phyloP scores from a whole-genome alignment of 2,888 invertebrate species.

The Ophioninae sp. region DNA sequence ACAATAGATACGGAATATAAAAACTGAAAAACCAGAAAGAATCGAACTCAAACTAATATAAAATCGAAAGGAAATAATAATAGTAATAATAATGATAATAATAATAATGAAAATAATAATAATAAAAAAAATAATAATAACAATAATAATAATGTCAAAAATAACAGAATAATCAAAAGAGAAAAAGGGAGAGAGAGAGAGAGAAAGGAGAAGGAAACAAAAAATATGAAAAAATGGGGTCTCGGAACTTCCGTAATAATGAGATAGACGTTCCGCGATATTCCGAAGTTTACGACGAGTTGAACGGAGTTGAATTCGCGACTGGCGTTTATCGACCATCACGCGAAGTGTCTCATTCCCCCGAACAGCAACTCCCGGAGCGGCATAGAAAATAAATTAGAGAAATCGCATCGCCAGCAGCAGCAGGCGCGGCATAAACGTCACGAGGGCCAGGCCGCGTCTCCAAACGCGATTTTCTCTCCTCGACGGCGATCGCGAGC shows the following conservation, averaged over 20 bases:
- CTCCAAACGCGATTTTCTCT: conserved; percentile 59
- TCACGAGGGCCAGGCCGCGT: conserved; percentile 42
- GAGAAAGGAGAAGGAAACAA: no score
- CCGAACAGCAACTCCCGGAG: not conserved
- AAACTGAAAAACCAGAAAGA: no score
- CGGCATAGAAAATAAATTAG: conserved; percentile 36
- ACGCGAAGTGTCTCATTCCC: conserved; percentile 47
- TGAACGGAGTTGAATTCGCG: conserved; percentile 13
- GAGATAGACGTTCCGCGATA: not conserved
- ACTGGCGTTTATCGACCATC: conserved; percentile 61
- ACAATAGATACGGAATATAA: no score
- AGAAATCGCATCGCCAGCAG: conserved; percentile 31
- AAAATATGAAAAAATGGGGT: not conserved
- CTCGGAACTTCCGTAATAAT: conserved; percentile 15
- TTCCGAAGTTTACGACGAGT: conserved; percentile 6
- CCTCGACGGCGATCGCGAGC: conserved; percentile 19
- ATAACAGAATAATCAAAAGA: no score
- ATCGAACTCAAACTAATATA: no score
- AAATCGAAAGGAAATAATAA: no score
- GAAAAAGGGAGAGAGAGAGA: no score
- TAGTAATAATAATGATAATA: no score
- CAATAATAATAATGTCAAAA: no score
- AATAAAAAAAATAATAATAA: no score
- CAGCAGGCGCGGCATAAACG: conserved; percentile 31
- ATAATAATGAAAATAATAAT: no score